phyloP scores from a whole-genome alignment of 2,113 vertebrate genomes.

The Lepus timidus region DNA sequence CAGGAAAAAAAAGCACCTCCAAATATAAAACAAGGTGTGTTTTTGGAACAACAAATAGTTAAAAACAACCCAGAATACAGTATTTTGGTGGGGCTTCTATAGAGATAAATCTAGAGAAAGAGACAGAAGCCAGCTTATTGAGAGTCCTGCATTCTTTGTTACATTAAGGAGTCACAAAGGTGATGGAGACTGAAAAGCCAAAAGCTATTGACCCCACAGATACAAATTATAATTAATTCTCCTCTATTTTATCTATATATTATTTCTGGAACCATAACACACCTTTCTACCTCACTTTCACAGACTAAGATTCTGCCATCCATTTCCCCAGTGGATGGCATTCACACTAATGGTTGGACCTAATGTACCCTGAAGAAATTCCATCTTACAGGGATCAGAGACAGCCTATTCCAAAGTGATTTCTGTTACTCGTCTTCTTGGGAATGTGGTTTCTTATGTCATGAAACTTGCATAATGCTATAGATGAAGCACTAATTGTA shows the following conservation, averaged over 20 bases:
- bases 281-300: background rate
- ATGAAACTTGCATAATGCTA: constrained; percentile 57
- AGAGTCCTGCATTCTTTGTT: background rate
- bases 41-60: background rate
- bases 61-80: background rate
- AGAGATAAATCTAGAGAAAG: background rate
- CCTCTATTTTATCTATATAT: background rate
- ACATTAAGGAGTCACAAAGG: background rate
- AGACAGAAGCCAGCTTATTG: background rate
- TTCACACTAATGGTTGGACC: constrained; percentile 6
- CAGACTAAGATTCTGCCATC: background rate
- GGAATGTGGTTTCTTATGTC: constrained; percentile 61
- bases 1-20: background rate
- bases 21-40: background rate
- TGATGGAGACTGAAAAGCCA: background rate
- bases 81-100: background rate
- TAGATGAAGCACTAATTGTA: constrained; percentile 60
- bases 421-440: constrained; percentile 55
- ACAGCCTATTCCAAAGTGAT: constrained; percentile 2
- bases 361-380: constrained; percentile 63
- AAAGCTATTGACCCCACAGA: fast-evolving
- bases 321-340: background rate
- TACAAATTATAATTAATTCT: background rate
- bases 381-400: constrained; percentile 47
- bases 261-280: background rate